Base-by-base conservation (phyloP, 2,797 vertebrate species). In the Rhinichthys osculus region DNA sequence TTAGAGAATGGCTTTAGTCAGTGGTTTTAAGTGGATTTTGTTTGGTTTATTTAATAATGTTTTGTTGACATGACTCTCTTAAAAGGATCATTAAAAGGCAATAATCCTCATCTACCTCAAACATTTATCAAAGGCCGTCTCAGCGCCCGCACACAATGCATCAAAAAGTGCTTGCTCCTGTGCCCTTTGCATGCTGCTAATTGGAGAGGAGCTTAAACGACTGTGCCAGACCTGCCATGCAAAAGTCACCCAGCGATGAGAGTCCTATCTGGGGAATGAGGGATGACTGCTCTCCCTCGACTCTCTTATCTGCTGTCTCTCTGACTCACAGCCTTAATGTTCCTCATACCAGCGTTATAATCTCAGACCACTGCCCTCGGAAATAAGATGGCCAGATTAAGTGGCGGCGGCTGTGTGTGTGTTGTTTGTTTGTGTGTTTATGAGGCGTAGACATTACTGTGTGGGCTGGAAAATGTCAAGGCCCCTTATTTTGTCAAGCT, bases 381-480 rank as follows among this genome's bases (percentile, higher is more conserved):
- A 85, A 74, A 88, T 85, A 86, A 79, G 69, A 88, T 83, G 80
- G 57, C 80, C 80, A 83, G 83, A 88, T 85, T 83, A 82, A 57
- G 80, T n/a, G 38, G 62, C 30, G 4, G 76, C 47, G 47, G 44
- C 27, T 7, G 70, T 54, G 79, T 27, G 50, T 52, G 78, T 62
- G 47, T 79, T 88, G 79, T 82, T 70, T 78, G 70, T 84, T 69
- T 81, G 78, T 7, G 76, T 7, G 52, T 73, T 71, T 86, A 82
- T 67, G 83, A 77, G 62, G 81, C 78, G 38, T 59, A 77, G 62
- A 82, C 83, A 88, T 87, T 86, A 86, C 81, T 79, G 81, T 71
- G 87, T 90, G 86, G 86, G 89, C 81, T 86, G 86, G 84, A 71
- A 87, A 87, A 87, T 88, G 89, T 87, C 86, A 82, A 84, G 81